These are phyloP conservation scores for Thamnaconus septentrionalis DNA, from an alignment of 2,113 vertebrate genomes.

Conservation along the genomic window DNA sequence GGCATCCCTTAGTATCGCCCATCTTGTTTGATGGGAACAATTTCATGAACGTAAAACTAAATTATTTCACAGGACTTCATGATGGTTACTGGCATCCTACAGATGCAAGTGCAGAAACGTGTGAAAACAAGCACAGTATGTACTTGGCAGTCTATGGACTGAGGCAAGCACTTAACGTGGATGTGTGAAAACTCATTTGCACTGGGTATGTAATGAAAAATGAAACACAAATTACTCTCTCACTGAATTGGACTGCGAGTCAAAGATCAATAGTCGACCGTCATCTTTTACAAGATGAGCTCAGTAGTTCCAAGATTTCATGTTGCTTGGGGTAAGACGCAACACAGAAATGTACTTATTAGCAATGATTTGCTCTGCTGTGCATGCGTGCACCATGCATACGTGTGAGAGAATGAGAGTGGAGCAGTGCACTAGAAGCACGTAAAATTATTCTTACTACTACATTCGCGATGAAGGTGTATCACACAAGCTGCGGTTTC, in stretches of 20 bases:
- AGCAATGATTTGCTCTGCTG: slow-evolving; percentile 21
- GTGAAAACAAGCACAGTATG: not conserved
- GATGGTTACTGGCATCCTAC: slow-evolving; percentile 17
- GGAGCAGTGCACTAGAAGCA: no score
- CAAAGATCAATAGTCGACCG: slow-evolving; percentile 17
- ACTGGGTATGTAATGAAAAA: no score
- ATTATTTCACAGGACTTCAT: slow-evolving; percentile 14
- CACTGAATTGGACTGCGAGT: slow-evolving; percentile 7
- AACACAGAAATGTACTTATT: slow-evolving; percentile 47
- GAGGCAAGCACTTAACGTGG: not conserved
- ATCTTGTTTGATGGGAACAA: not conserved
- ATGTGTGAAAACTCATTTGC: not conserved
- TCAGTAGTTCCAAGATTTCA: slow-evolving; percentile 23
- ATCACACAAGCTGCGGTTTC: no score
- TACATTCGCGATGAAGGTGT: no score
- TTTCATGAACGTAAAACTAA: slow-evolving; percentile 4
- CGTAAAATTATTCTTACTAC: no score
- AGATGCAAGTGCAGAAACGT: slow-evolving; percentile 4
- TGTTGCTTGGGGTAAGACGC: slow-evolving; percentile 32
- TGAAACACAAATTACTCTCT: no score
- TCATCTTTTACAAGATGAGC: slow-evolving; percentile 13
- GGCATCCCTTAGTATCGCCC: no score
- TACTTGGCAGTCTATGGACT: slow-evolving; percentile 5
- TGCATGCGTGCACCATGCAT: no score
- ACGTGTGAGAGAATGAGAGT: no score